Evolutionary conservation across 2,797 vertebrate genomes (phyloP).

Genomic region (Typhlichthys eigenmanni): DNA sequence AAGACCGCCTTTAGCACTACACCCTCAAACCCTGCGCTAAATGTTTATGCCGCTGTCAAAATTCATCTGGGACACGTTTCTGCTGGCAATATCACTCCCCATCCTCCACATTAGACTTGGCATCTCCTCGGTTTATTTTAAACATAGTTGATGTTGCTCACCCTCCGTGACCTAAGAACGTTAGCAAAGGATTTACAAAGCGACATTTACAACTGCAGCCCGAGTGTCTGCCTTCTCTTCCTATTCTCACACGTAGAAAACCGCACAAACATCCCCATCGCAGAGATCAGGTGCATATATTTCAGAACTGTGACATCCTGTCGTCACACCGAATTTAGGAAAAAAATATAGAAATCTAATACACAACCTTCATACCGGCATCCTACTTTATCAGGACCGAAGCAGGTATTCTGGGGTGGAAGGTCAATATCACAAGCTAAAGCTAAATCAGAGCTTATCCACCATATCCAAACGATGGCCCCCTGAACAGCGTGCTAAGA

Average conservation of each 20-base stretch:
- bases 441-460: slow-evolving; percentile 44
- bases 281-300: slow-evolving; percentile 22
- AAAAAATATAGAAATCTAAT: not conserved
- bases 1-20: slow-evolving; percentile 2
- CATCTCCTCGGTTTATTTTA: slow-evolving; percentile 61
- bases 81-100: not conserved
- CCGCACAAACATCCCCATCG: slow-evolving; percentile 44
- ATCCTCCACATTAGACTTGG: slow-evolving; percentile 34
- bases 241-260: slow-evolving; percentile 53
- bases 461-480: slow-evolving; percentile 58
- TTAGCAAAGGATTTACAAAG: slow-evolving; percentile 75
- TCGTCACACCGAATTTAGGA: not conserved
- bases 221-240: slow-evolving; percentile 51
- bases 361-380: not conserved
- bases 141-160: slow-evolving; percentile 64
- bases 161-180: slow-evolving; percentile 66
- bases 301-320: slow-evolving; percentile 36
- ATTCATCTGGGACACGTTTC: slow-evolving; percentile 32
- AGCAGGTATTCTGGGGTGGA: no score
- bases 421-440: slow-evolving; percentile 1
- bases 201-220: slow-evolving; percentile 69
- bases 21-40: not conserved
- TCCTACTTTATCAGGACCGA: no score
- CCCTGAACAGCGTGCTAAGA: slow-evolving; percentile 42
- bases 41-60: slow-evolving; percentile 1